Conservation (phyloP, 1,140 invertebrate species). For the Cydia strobilella region DNA sequence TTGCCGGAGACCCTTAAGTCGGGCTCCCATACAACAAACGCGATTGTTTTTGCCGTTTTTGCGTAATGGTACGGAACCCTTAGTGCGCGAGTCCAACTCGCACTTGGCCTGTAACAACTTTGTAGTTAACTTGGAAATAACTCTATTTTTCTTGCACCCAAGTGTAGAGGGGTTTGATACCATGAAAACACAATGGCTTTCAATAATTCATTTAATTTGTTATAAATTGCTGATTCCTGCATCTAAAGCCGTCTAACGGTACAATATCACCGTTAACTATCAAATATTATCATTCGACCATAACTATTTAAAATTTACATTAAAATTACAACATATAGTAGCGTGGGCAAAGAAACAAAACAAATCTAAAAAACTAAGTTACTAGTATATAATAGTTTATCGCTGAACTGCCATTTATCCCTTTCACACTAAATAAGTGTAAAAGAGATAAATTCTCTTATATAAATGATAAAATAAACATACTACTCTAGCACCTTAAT, state of each 20-base stretch:
- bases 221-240: slow-evolving; percentile 30
- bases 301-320: slow-evolving; percentile 31
- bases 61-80: no score
- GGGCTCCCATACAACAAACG: no score
- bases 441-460: not conserved
- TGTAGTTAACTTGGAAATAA: no score
- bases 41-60: no score
- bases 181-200: slow-evolving; percentile 15
- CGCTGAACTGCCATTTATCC: not conserved
- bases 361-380: slow-evolving; percentile 24
- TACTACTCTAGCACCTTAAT: slow-evolving; percentile 7
- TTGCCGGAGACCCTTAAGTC: no score
- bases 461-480: not conserved
- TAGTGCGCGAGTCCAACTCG: no score
- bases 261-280: slow-evolving; percentile 27
- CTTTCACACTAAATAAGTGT: not conserved
- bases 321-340: slow-evolving; percentile 11
- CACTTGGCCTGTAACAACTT: no score
- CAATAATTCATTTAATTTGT: slow-evolving; percentile 30
- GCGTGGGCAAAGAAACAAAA: slow-evolving; percentile 24
- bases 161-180: no score
- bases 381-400: slow-evolving; percentile 10
- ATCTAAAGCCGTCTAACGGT: slow-evolving; percentile 32
- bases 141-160: no score
- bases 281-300: slow-evolving; percentile 24